Evolutionary conservation across 1,140 invertebrate species (phyloP).

Genomic region (Adelges cooleyi): DNA sequence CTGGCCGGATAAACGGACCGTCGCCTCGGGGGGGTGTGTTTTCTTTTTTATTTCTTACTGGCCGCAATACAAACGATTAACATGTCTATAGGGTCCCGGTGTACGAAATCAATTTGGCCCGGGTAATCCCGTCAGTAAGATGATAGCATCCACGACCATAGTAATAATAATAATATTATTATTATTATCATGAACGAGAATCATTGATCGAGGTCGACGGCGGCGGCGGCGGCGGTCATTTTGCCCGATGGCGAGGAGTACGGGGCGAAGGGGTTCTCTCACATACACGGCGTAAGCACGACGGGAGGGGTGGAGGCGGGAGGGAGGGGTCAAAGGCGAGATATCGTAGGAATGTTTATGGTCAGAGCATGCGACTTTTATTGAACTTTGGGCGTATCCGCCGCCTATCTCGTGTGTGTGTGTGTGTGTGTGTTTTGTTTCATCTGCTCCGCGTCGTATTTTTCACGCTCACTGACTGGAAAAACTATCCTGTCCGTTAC

Average conservation of each 20-base stretch:
- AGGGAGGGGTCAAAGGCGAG: constrained; percentile 13
- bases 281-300: no score
- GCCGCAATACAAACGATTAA: not conserved
- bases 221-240: constrained; percentile 17
- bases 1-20: no score
- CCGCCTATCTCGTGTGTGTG: constrained; percentile 9
- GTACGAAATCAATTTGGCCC: constrained; percentile 4
- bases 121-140: not conserved
- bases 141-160: constrained; percentile 17
- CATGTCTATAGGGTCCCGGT: not conserved
- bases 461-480: no score
- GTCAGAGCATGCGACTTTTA: constrained; percentile 22
- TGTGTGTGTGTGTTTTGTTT: no score
- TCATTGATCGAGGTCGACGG: constrained; percentile 22
- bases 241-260: not conserved
- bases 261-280: not conserved
- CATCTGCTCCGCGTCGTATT: not conserved
- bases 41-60: no score
- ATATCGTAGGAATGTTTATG: constrained; percentile 27
- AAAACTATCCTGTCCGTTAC: no score
- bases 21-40: no score
- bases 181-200: constrained; percentile 21
- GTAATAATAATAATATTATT: constrained; percentile 25
- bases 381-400: constrained; percentile 23
- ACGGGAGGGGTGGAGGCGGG: not conserved